These are phyloP conservation scores for Acipenser ruthenus DNA, from an alignment of 2,797 vertebrate species.

Conservation along the genomic window DNA sequence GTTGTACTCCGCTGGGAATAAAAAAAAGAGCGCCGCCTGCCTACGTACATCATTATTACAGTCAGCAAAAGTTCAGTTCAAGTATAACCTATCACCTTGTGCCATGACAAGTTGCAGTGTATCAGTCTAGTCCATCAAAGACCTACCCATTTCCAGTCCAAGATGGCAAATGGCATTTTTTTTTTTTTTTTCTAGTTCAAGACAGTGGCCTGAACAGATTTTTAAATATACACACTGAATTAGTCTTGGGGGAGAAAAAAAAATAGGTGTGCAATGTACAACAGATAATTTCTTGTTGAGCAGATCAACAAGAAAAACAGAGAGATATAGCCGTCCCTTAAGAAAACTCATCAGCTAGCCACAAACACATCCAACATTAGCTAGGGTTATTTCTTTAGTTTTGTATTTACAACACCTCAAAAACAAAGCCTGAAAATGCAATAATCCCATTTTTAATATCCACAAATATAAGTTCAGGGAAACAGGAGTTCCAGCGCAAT, in stretches of 20 bases:
- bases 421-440: slow-evolving; percentile 62
- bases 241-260: too few species aligned
- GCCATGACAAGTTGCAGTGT: slow-evolving; percentile 33
- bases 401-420: slow-evolving; percentile 41
- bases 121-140: slow-evolving; percentile 32
- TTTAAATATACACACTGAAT: too few species aligned
- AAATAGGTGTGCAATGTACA: too few species aligned
- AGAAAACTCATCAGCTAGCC: neutral
- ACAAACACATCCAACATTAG: neutral
- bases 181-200: too few species aligned
- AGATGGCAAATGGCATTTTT: neutral
- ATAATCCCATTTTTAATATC: slow-evolving; percentile 79
- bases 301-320: neutral
- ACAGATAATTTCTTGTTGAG: too few species aligned
- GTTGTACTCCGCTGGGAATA: neutral
- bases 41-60: slow-evolving; percentile 18
- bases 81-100: slow-evolving; percentile 26
- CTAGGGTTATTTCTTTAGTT: slow-evolving; percentile 25
- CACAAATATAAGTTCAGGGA: slow-evolving; percentile 75
- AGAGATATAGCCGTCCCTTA: neutral
- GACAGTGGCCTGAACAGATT: too few species aligned
- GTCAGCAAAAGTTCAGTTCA: slow-evolving; percentile 11
- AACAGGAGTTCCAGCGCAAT: slow-evolving; percentile 69
- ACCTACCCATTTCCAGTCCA: slow-evolving; percentile 7
- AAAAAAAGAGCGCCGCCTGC: neutral